phyloP scores from a whole-genome alignment of 2,113 vertebrate species.

The Pterophyllum scalare region DNA sequence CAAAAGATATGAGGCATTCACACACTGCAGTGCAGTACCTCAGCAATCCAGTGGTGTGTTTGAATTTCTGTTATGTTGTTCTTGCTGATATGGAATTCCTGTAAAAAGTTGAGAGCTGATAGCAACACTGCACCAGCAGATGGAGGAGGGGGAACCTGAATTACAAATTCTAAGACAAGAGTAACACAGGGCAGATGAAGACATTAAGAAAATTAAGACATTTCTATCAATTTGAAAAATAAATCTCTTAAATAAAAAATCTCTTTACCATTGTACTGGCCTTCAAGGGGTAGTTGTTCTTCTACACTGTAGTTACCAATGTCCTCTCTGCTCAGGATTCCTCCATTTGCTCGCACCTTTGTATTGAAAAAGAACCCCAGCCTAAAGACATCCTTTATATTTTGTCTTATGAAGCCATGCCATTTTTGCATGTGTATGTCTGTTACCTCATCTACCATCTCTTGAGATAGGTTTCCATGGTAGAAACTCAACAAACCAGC shows the following conservation, averaged over 20 bases:
- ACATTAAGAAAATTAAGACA: neutral
- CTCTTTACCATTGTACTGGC: slow-evolving; percentile 81
- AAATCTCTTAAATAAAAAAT: neutral
- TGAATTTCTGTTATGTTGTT: slow-evolving; percentile 76
- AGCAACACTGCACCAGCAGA: slow-evolving; percentile 86
- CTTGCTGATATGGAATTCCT: slow-evolving; percentile 83
- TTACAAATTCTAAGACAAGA: slow-evolving; percentile 81
- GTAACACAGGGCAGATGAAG: neutral
- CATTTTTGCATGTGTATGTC: neutral
- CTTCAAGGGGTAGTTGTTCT: slow-evolving; percentile 82
- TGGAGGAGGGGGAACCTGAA: slow-evolving; percentile 85
- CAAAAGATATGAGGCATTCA: neutral
- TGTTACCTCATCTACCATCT: slow-evolving; percentile 86
- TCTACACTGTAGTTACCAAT: slow-evolving; percentile 85
- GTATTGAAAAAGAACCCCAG: neutral
- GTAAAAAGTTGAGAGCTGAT: slow-evolving; percentile 86
- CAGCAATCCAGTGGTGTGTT: slow-evolving; percentile 83
- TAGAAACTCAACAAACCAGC: slow-evolving; percentile 83
- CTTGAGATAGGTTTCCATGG: slow-evolving; percentile 82
- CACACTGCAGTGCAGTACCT: slow-evolving; percentile 73
- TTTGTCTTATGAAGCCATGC: neutral
- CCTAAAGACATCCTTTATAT: neutral
- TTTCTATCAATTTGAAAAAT: neutral
- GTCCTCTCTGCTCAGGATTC: slow-evolving; percentile 86
- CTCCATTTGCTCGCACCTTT: slow-evolving; percentile 84